Conservation (phyloP, 2,113 vertebrate species). For the Hippocampus barbouri region DNA sequence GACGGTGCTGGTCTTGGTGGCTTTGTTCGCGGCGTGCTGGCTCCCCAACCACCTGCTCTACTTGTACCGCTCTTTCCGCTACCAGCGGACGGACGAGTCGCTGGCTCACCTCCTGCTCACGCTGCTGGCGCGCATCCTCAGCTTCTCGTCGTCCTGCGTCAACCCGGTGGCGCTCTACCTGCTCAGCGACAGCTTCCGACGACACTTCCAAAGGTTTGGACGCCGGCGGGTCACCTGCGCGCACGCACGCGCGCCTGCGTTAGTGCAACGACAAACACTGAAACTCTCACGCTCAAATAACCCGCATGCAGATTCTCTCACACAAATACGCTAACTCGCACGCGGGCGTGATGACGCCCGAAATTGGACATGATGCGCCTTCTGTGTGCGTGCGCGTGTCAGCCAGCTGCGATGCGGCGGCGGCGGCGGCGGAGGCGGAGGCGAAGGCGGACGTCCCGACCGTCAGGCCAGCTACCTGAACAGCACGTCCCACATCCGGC, state of each 20-base stretch:
- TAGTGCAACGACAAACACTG: too few species aligned
- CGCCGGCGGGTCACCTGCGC: neutral
- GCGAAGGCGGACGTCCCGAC: conserved; percentile 55
- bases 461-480: conserved; percentile 79
- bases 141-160: conserved; percentile 91
- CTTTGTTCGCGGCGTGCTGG: conserved; percentile 87
- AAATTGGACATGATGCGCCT: neutral
- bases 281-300: neutral
- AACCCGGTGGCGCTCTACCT: conserved; percentile 93
- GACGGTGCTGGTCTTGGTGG: conserved; percentile 91
- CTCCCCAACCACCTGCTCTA: conserved; percentile 91
- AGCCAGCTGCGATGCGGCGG: conserved; percentile 77
- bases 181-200: conserved; percentile 87
- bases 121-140: conserved; percentile 82
- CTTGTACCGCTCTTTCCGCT: conserved; percentile 91
- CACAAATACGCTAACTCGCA: neutral
- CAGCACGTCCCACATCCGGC: conserved; percentile 84
- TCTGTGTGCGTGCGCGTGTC: conserved; percentile 31
- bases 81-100: conserved; percentile 78
- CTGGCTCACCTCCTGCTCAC: conserved; percentile 83
- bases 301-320: neutral
- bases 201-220: conserved; percentile 81
- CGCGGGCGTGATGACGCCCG: too few species aligned
- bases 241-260: neutral
- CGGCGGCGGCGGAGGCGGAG: conserved; percentile 58